Percentiles rank a stretch among this genome's conserved stretches.
Conservation (phyloP, 2,888 invertebrate genomes). For the Rotaria macrura region DNA sequence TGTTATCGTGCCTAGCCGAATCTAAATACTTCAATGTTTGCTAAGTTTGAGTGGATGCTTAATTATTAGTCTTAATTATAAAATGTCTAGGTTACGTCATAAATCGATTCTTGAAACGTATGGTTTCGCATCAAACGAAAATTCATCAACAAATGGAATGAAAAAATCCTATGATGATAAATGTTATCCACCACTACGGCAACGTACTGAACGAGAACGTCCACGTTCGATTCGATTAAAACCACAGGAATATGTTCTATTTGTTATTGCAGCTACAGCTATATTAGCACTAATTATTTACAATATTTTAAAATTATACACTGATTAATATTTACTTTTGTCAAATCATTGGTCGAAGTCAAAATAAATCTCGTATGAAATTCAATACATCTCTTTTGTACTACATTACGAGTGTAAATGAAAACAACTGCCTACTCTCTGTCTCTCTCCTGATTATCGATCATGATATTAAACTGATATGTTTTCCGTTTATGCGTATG, state of each 20-base stretch:
- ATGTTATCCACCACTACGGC: neutral
- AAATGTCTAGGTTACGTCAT: neutral
- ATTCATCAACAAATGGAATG: neutral
- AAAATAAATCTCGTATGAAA: no score
- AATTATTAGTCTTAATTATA: neutral
- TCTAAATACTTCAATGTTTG: no score
- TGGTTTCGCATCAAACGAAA: neutral
- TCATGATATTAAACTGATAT: no score
- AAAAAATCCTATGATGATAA: neutral
- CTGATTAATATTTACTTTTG: neutral
- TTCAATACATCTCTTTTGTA: no score
- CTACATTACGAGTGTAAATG: no score
- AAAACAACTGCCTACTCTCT: no score
- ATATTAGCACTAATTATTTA: neutral
- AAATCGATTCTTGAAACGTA: neutral
- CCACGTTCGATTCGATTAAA: neutral
- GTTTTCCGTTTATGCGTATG: no score
- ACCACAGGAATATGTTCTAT: neutral
- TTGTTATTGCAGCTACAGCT: neutral
- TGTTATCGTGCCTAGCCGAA: no score
- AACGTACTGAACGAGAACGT: neutral
- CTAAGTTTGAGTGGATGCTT: no score
- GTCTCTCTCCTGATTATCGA: no score
- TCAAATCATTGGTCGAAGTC: no score
- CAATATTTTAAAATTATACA: neutral